Conservation (phyloP, 2,797 vertebrate genomes). For the Catostomus latipinnis region DNA sequence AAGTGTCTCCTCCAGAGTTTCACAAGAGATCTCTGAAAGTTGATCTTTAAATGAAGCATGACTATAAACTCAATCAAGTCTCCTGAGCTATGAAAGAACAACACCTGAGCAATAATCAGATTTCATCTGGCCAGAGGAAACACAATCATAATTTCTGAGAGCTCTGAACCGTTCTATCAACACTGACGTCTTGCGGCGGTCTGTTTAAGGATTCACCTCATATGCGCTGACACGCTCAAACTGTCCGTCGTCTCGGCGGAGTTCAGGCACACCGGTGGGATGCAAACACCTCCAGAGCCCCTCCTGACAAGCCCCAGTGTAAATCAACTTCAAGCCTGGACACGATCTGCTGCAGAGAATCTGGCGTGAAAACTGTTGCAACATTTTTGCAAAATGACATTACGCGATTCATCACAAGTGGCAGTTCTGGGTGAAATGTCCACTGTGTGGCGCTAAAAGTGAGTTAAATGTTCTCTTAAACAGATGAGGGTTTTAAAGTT, state of each 20-base stretch:
- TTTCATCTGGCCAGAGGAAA: neutral
- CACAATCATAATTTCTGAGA: neutral
- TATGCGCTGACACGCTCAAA: conserved; percentile 32
- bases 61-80: too few relatives aligned
- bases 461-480: too few relatives aligned
- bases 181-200: neutral
- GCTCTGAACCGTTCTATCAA: neutral
- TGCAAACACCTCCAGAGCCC: conserved; percentile 18
- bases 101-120: neutral
- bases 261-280: conserved; percentile 19
- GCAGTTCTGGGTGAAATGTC: too few relatives aligned
- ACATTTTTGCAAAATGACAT: too few relatives aligned
- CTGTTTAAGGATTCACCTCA: neutral
- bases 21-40: too few relatives aligned
- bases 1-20: too few relatives aligned
- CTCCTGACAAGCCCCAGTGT: conserved; percentile 7
- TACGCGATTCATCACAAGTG: too few relatives aligned
- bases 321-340: conserved; percentile 38
- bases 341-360: conserved; percentile 13
- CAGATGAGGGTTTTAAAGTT: too few relatives aligned
- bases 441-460: too few relatives aligned
- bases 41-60: too few relatives aligned
- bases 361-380: too few relatives aligned
- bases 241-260: neutral
- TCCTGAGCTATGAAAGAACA: neutral